Base-by-base conservation (phyloP, 2,888 invertebrate species). In the Mechanitis messenoides region DNA sequence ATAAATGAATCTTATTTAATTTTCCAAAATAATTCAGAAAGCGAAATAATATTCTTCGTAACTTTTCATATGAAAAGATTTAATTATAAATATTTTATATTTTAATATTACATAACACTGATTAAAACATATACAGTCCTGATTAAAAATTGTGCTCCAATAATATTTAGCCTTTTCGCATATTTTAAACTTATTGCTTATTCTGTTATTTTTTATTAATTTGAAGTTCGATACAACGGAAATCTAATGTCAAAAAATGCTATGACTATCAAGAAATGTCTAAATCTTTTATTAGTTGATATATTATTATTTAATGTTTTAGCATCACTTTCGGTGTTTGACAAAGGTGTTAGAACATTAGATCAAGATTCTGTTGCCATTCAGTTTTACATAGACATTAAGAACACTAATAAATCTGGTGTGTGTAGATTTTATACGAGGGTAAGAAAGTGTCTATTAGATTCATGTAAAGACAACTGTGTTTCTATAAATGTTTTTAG, bases 331-430 rank as follows among this genome's bases (percentile, higher is more conserved):
- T 72, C 67, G 53, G 71, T 88, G 42, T 56, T 81, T 59, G 83
- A 85, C 58, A 81, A 77, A 74, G 87, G 87, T n/a, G 59, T 85
- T 33, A 68, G 77, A 55, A 80, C 84, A 3, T 58, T 87, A 33
- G 73, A 78, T 38, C 74, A 65, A 42, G 71, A 79, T 45, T 82
- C 87, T 1, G 69, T 85, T 11, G 87, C 78, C 2, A 74, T 87
- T 57, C 81, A 80, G 62, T 81, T 88, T 65, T 87, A 72, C 62
- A 64, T 87, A 35, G 81, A 85, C 35, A 56, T 85, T 42, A 80
- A 79, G 66, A 87, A 86, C 62, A 69, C 68, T 55, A 74, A 81
- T 61, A 73, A 70, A 31, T 45, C 56, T 1, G 68, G 60, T 42
- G 31, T 66, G 53, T 87, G 85, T 67, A 69, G 62, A 60, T 64